These are phyloP conservation scores for Erythrocebus patas DNA, from an alignment of 2,113 vertebrate genomes.

Conservation along the genomic window DNA sequence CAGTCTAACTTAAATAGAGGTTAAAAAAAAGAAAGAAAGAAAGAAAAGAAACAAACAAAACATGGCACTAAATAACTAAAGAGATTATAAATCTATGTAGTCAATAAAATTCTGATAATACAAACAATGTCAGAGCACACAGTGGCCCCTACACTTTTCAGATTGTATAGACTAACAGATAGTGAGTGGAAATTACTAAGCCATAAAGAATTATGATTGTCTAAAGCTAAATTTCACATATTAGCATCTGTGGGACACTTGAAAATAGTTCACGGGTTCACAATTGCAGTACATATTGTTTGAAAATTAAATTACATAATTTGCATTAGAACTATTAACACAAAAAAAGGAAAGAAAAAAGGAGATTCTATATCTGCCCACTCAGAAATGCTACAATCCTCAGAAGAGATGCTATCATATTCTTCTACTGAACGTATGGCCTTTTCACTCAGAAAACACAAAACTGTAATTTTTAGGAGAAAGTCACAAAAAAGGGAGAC, in stretches of 20 bases:
- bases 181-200: conserved; percentile 40
- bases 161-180: neutral
- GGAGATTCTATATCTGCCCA: neutral
- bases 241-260: neutral
- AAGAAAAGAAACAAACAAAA: neutral
- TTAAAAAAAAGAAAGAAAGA: neutral
- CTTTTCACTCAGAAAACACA: conserved; percentile 55
- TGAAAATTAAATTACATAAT: neutral
- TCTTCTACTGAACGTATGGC: conserved; percentile 37
- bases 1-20: conserved; percentile 2
- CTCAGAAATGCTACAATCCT: conserved; percentile 44
- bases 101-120: conserved; percentile 36
- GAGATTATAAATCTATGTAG: neutral
- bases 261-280: neutral
- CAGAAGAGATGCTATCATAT: conserved; percentile 43
- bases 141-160: neutral
- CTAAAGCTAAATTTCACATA: conserved; percentile 29
- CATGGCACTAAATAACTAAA: conserved; percentile 20
- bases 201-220: conserved; percentile 24
- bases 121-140: neutral
- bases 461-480: conserved; percentile 68
- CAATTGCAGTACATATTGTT: conserved; percentile 18
- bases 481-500: conserved; percentile 62
- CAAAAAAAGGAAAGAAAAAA: neutral
- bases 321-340: neutral